Evolutionary conservation across 2,888 invertebrate species (phyloP), one percentile per base, ranked within the genome.

Genomic region (Arge pagana): DNA sequence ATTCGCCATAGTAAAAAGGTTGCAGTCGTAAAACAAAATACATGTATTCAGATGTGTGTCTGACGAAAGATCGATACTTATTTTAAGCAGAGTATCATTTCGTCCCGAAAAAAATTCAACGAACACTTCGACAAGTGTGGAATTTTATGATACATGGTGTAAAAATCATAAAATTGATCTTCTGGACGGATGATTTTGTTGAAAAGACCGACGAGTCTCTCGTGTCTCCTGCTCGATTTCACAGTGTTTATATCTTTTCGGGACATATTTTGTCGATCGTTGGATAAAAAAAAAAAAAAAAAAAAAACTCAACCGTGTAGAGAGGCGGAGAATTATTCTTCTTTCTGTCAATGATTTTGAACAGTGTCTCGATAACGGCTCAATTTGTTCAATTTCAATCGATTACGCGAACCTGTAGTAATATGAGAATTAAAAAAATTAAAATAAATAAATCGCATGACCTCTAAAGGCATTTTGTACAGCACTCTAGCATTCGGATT

Each of bases 401-500:
- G n/a, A n/a, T n/a, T n/a, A n/a, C n/a, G 45, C 35, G 11, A 23
- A 16, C 33, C 45, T 33, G 33, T 33, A 33, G 33, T 13, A n/a
- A 13, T 45, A 15, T 26, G 56, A 58, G 63, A 65, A 60, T 50
- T 52, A 62, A 66, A 65, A 56, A 48, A 51, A 53, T 52, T 54
- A 48, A 56, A 62, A 61, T 28, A 49, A 24, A 24, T 3, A 59
- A 64, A 73, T 73, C 68, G 69, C 71, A 74, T 71, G 67, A 71
- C 64, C 63, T 68, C 72, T 72, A 70, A 68, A 72, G 74, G 73
- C 71, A 68, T 74, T 72, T 72, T 57, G 71, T 75, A 76, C 76
- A 75, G 76, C 75, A 76, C 72, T 74, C 76, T 76, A 76, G 75
- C 73, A 76, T 76, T 73, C 75, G 62, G 71, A 65, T 45, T 8